These are phyloP conservation scores for Fragum fragum DNA, from an alignment of 2,888 invertebrate species.

Conservation along the genomic window DNA sequence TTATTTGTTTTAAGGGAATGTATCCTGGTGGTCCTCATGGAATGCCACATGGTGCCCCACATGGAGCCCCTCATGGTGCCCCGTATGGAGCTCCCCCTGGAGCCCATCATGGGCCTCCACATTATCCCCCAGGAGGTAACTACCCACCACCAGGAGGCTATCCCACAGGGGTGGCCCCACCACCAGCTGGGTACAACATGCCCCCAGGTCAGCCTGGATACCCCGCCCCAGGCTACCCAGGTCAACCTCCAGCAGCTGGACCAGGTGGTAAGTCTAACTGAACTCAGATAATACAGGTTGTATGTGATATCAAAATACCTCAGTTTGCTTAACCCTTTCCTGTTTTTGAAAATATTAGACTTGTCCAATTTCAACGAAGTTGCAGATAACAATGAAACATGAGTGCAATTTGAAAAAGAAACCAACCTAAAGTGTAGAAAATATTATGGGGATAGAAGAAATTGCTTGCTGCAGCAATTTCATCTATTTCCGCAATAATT, in stretches of 20 bases:
- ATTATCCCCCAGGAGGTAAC: constrained; percentile 27
- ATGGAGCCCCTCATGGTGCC: constrained; percentile 44
- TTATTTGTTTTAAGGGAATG: constrained; percentile 44
- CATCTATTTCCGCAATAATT: too few relatives aligned
- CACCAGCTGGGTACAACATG: constrained; percentile 35
- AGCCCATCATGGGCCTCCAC: constrained; percentile 13
- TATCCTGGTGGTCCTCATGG: constrained; percentile 47
- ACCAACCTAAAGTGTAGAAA: too few relatives aligned
- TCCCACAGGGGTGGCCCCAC: constrained; percentile 28
- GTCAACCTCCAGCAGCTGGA: constrained; percentile 29
- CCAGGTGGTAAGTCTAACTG: constrained; percentile 21
- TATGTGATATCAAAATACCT: too few relatives aligned
- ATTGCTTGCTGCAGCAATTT: too few relatives aligned
- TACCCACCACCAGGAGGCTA: constrained; percentile 28
- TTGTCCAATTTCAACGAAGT: too few relatives aligned
- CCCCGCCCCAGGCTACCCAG: constrained; percentile 46
- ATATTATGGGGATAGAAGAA: too few relatives aligned
- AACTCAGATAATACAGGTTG: too few relatives aligned
- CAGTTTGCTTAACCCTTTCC: too few relatives aligned
- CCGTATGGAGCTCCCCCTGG: constrained; percentile 23
- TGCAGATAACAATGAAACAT: too few relatives aligned
- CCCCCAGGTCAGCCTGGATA: constrained; percentile 18
- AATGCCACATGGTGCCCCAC: constrained; percentile 41
- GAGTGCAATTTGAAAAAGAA: too few relatives aligned
- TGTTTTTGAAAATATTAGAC: too few relatives aligned